phyloP scores from a whole-genome alignment of 2,888 invertebrate species.

The Pyrochroa serraticornis region DNA sequence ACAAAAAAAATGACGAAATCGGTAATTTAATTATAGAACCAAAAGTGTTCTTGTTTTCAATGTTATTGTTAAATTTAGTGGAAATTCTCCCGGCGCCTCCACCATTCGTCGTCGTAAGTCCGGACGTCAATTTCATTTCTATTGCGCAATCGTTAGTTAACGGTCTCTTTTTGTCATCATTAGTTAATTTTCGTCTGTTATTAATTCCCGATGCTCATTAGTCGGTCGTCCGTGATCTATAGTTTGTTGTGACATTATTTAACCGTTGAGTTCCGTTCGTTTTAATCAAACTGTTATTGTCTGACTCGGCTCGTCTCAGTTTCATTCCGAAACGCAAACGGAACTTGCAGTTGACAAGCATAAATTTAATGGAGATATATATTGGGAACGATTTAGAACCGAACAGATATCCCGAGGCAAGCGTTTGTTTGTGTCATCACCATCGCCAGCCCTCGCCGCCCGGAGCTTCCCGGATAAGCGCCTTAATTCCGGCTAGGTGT shows the following conservation, averaged over 20 bases:
- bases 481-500: slow-evolving; percentile 21
- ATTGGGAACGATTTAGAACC: slow-evolving; percentile 32
- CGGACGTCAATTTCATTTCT: too few relatives aligned
- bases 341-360: slow-evolving; percentile 44
- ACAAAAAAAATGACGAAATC: too few relatives aligned
- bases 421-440: slow-evolving; percentile 47
- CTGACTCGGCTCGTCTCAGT: slow-evolving; percentile 33
- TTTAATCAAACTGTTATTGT: slow-evolving; percentile 43
- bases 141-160: too few relatives aligned
- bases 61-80: too few relatives aligned
- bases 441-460: slow-evolving; percentile 31
- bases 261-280: slow-evolving; percentile 37
- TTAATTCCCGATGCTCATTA: slow-evolving; percentile 24
- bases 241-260: slow-evolving; percentile 33
- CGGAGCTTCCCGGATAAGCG: slow-evolving; percentile 19
- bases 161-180: too few relatives aligned
- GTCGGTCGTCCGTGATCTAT: slow-evolving; percentile 28
- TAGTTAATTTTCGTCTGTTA: neutral
- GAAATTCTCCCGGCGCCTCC: too few relatives aligned
- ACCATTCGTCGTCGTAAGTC: too few relatives aligned
- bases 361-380: slow-evolving; percentile 43
- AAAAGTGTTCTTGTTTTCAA: too few relatives aligned
- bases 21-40: too few relatives aligned
- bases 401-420: slow-evolving; percentile 46
- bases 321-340: slow-evolving; percentile 37